Base-by-base conservation (phyloP, 1,140 invertebrate species). In the Drosophila nikananu region DNA sequence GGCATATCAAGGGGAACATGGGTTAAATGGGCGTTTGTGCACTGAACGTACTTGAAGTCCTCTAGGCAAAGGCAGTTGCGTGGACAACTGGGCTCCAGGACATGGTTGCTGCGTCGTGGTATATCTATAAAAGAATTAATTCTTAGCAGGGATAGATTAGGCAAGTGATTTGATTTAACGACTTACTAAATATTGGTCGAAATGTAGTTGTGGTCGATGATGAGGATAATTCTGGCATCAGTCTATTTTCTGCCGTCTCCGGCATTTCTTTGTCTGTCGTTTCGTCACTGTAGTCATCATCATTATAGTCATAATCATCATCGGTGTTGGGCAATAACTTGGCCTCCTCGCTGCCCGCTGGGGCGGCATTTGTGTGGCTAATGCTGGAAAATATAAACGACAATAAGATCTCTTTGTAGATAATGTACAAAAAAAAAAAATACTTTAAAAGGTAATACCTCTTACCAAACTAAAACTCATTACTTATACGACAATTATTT, bases 1-100 rank as follows among this genome's bases (percentile, higher is more conserved):
- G 92, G 92, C 65, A 93, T 46, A 64, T 93, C 90, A 51, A 82
- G 35, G 46, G 92, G 92, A 15, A 93, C 79, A 64, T 92, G 68
- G 21, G 79, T 86, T 27, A 93, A 51, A 39, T 83, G 79, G 5
- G 70, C 75, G 52, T 92, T 73, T 3, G 75, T 77, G 59, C 92
- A 93, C 52, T 91, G 76, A 27, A 93, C 74, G 55, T 58, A 86
- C 63, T 84, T 86, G 21, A 66, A 92, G 44, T 91, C 81, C 54
- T 93, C 86, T 27, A 81, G 8, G 62, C 92, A 93, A 8, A 71
- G 77, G 51, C 92, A 93, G 23, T 64, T 60, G 19, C 92, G 77
- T 2, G 92, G 92, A 58, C 92, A 93, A 48, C 52, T 91, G 10
- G 89, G 91, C 48, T 92, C 87, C 60, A 92, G 55, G 15, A 92